Evolutionary conservation across 1,140 invertebrate species (phyloP).

Genomic region (Matsumurasca onukii): DNA sequence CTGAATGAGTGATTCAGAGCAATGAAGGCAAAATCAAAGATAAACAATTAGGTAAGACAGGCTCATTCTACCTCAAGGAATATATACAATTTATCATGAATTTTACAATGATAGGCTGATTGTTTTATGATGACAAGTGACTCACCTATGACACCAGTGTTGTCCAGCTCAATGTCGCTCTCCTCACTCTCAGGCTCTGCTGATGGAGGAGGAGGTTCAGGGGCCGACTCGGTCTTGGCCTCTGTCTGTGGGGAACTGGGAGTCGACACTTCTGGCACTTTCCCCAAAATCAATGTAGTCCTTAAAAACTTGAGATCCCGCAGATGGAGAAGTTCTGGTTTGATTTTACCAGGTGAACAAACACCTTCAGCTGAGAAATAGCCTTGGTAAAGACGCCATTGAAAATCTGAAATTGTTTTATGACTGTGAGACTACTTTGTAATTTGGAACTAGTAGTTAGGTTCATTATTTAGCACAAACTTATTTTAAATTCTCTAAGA

Average conservation of each 20-base stretch:
- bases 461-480: no score
- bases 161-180: slow-evolving; percentile 72
- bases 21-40: no score
- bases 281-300: slow-evolving; percentile 73
- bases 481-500: no score
- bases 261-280: slow-evolving; percentile 52
- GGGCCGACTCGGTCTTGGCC: slow-evolving; percentile 33
- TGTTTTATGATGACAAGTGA: no score
- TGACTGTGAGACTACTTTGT: no score
- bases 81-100: no score
- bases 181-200: slow-evolving; percentile 55
- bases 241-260: slow-evolving; percentile 42
- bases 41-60: no score
- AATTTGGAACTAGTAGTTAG: no score
- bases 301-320: slow-evolving; percentile 78
- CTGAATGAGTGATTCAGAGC: no score
- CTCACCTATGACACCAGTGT: slow-evolving; percentile 63
- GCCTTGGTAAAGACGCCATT: slow-evolving; percentile 34
- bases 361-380: slow-evolving; percentile 66
- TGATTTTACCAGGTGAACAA: slow-evolving; percentile 66
- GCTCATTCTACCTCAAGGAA: no score
- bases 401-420: background rate
- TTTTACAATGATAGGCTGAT: no score
- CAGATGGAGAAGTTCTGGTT: slow-evolving; percentile 72
- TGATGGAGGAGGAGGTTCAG: slow-evolving; percentile 44